Evolutionary conservation across 35 echinoderm and acorn worm species (phyloP), one percentile per base, ranked within the genome.

Genomic region (Nesometra sesokonis): DNA sequence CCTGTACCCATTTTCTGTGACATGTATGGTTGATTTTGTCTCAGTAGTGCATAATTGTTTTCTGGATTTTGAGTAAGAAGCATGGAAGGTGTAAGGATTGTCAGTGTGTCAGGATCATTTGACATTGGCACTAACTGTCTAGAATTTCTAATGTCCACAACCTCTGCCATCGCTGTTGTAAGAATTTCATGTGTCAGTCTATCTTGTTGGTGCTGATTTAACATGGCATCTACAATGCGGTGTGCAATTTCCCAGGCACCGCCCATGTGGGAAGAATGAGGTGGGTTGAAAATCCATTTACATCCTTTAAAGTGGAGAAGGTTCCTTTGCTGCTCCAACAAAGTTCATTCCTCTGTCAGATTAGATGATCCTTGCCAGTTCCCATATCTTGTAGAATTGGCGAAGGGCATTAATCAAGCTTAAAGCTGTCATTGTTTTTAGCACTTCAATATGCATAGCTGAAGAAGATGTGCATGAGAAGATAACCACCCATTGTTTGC

Each of bases 61-160:
- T 21, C 52, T 33, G 1, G 77, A 34, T 92, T 92, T 37, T 85
- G 86, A 31, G 86, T 88, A 7, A 92, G 82, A 13, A 92, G 38
- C 77, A 80, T 84, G 0, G 86, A 39, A 7, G 91, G 91, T 5
- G 86, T 88, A 31, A 92, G 82, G 57, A 88, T 39, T 31, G 17
- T 67, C n/a, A 86, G 82, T 9, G 30, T 2, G 5, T 88, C 82
- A 19, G 91, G 77, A 34, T 92, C 91, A 29, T 34, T 67, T 46
- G 86, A 85, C 30, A 88, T 81, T 79, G 86, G 86, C 11, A 85
- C 76, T 0, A 92, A 46, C 13, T 82, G 88, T 52, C 88, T 78
- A 2, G 67, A 77, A 37, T 90, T 90, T 34, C 85, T 80, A 1
- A 90, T 85, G 47, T 78, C 88, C 67, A 79, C 57, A 8, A 90